Conservation (phyloP, 2,797 vertebrate species). For the Molossus molossus region DNA sequence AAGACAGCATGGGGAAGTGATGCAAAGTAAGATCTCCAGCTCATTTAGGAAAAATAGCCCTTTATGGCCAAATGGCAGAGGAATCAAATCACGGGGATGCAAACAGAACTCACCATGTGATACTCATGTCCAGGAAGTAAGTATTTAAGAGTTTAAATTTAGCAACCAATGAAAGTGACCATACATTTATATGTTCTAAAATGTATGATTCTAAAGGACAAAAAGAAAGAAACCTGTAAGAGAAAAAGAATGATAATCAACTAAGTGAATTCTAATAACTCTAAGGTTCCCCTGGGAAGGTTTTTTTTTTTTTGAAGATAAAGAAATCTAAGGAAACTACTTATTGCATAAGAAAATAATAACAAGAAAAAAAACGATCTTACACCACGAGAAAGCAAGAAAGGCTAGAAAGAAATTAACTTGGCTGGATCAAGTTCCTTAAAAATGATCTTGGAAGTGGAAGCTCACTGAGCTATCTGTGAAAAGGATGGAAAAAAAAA, state of each 20-base stretch:
- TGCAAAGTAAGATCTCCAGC: background rate
- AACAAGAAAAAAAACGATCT: slow-evolving; percentile 24
- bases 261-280: slow-evolving; percentile 19
- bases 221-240: background rate
- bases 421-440: slow-evolving; percentile 35
- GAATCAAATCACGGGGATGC: background rate
- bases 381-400: slow-evolving; percentile 22
- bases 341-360: slow-evolving; percentile 54
- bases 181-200: background rate
- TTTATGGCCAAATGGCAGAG: background rate
- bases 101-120: background rate
- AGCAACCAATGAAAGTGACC: background rate
- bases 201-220: background rate
- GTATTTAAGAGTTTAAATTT: slow-evolving; percentile 32
- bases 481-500: slow-evolving; percentile 60
- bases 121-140: background rate
- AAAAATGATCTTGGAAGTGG: slow-evolving; percentile 69
- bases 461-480: background rate
- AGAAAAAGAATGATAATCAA: background rate
- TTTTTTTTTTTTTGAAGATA: slow-evolving; percentile 3
- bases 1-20: background rate
- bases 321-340: slow-evolving; percentile 49
- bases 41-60: background rate
- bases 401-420: slow-evolving; percentile 61
- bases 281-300: background rate